Base-by-base conservation (phyloP, 2,113 vertebrate species). In the Tyrannus savana region DNA sequence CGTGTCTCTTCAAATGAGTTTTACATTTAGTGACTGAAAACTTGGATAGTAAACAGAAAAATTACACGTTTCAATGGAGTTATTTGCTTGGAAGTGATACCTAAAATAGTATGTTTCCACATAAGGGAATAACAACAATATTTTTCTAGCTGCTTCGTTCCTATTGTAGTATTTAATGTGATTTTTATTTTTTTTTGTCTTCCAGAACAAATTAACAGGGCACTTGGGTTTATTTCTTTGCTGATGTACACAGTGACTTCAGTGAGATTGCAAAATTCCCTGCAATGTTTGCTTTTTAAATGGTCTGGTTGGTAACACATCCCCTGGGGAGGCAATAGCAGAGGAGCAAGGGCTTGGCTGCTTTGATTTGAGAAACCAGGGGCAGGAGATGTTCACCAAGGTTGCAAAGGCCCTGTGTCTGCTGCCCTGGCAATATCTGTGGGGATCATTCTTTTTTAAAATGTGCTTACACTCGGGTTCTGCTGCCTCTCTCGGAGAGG, bases 281-380 rank as follows among this genome's bases (percentile, higher is more conserved):
- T 91, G 87, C 82, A 93, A 90, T 31, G 47, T 94, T 93, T 97
- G 88, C 87, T 92, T 97, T 97, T 96, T 37, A 55, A 93, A 91
- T 47, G 75, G 33, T 79, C 84, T 24, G 76, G 82, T 19, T 80
- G 95, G 89, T 67, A 96, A 95, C 82, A 83, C 55, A 74, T 69
- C 72, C 85, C 90, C 79, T 2, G 23, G 63, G 84, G 92, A 94
- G 86, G 50, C 72, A 33, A 33, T 25, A 63, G 83, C 73, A 59
- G 39, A 88, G 79, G 55, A 92, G 68, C 30, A 3, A 90, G 60
- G 44, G 63, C 59, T 74, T 3, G 72, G 22, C 71, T 0, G 0
- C 64, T 92, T 62, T 42, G 50, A 55, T 71, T 90, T 75, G 17
- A 77, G 31, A 90, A 95, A 84, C 55, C 9, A 58, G 50, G 92